Percentiles rank a stretch among this genome's conserved stretches.
phyloP scores from a whole-genome alignment of 2,888 invertebrate species.

The Cosmia pyralina region DNA sequence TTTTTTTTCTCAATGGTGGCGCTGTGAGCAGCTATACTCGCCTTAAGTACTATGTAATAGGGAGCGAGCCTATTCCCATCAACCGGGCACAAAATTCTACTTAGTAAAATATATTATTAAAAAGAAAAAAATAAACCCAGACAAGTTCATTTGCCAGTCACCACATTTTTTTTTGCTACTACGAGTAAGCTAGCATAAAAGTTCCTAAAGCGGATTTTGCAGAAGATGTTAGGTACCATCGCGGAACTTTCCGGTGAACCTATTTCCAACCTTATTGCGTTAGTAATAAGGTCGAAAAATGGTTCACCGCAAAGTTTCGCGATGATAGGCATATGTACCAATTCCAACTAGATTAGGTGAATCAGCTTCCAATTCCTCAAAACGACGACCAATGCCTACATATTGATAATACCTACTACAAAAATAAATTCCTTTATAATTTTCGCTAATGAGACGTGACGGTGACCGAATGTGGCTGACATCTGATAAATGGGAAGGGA shows the following conservation, averaged over 20 bases:
- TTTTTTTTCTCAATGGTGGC: too few species aligned
- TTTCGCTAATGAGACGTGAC: conserved; percentile 76
- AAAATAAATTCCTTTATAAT: conserved; percentile 65
- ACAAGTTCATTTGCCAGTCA: not conserved
- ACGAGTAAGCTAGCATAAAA: not conserved
- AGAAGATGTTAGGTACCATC: not conserved
- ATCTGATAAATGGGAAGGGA: conserved; percentile 73
- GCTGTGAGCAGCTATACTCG: too few species aligned
- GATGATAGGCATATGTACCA: not conserved
- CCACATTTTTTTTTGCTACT: not conserved
- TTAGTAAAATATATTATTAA: too few species aligned
- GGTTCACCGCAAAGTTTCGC: too few species aligned
- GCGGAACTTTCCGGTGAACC: too few species aligned
- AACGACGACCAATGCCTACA: conserved; percentile 1
- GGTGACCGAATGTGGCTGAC: conserved; percentile 74
- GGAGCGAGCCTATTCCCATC: too few species aligned
- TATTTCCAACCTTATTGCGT: too few species aligned
- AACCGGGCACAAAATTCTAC: not conserved
- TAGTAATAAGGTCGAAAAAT: too few species aligned
- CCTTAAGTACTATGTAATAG: too few species aligned
- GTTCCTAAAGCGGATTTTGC: not conserved
- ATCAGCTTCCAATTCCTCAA: conserved; percentile 24
- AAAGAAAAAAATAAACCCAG: not conserved
- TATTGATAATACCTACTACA: conserved; percentile 22
- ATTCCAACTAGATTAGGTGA: conserved; percentile 15